A percentile compares a stretch with the other conserved stretches of the same genome.
These are phyloP conservation scores for Hemicrepidius hirtus DNA, from an alignment of 2,888 invertebrate species.

Conservation along the genomic window DNA sequence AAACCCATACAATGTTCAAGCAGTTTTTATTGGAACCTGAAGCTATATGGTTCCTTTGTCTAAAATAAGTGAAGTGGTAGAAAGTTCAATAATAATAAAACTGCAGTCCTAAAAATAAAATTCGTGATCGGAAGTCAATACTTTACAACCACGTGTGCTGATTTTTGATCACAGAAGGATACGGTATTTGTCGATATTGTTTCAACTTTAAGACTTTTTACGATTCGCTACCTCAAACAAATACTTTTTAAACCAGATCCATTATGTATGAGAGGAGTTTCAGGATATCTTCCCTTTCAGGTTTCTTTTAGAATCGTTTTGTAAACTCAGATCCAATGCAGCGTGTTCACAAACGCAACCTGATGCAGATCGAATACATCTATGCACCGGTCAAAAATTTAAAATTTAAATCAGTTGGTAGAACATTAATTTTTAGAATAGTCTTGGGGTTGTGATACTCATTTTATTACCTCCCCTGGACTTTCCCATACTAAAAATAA, in stretches of 20 bases:
- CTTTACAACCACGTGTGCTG: conserved; percentile 43
- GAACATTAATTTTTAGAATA: conserved; percentile 4
- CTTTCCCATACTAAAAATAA: too few relatives aligned
- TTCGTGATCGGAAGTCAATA: conserved; percentile 38
- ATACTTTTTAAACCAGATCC: conserved; percentile 44
- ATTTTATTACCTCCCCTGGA: too few relatives aligned
- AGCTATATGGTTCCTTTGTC: background rate
- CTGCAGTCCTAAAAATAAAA: conserved; percentile 33
- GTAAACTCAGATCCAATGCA: conserved; percentile 10
- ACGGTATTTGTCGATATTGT: conserved; percentile 43
- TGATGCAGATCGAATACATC: background rate
- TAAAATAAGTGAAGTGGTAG: conserved; percentile 9
- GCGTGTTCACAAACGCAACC: conserved; percentile 12
- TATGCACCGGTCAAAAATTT: conserved; percentile 17
- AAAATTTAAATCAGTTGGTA: conserved; percentile 34
- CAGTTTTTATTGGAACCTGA: conserved; percentile 3
- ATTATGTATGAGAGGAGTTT: conserved; percentile 43
- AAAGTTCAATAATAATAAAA: conserved; percentile 24
- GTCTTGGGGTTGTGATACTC: too few relatives aligned
- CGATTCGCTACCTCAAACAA: conserved; percentile 49
- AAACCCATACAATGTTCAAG: background rate
- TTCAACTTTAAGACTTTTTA: conserved; percentile 46
- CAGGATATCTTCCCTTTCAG: conserved; percentile 23
- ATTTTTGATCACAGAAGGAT: conserved; percentile 44
- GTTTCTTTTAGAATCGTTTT: conserved; percentile 17